A percentile compares a stretch with the other conserved stretches of the same genome.
Conservation (phyloP, 2,113 vertebrate genomes). For the rat (Rattus norvegicus) region DNA sequence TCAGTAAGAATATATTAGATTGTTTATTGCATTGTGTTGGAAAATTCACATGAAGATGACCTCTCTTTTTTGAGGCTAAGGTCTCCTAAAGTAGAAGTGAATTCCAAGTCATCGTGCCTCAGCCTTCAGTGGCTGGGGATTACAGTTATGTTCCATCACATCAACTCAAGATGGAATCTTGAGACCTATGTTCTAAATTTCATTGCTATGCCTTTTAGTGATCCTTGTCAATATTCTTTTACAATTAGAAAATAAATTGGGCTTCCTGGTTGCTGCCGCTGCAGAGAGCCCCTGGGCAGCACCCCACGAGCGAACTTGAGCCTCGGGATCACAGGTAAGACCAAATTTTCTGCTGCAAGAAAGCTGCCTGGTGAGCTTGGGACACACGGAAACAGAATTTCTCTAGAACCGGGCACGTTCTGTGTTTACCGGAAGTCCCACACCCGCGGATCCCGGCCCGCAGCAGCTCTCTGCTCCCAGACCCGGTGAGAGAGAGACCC, state of each 20-base stretch:
- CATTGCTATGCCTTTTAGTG: constrained; percentile 29
- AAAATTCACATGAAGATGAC: neutral
- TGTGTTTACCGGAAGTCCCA: too few species aligned
- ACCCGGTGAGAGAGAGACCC: too few species aligned
- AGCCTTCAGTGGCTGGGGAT: neutral
- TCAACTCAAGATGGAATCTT: neutral
- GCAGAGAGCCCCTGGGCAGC: too few species aligned
- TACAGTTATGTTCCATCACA: neutral
- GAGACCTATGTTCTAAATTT: constrained; percentile 2
- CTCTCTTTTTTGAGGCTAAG: neutral
- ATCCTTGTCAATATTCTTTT: constrained; percentile 56
- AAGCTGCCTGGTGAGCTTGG: too few species aligned
- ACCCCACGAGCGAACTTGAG: too few species aligned
- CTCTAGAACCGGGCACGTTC: too few species aligned
- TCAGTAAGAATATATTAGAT: neutral
- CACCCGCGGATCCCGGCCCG: too few species aligned
- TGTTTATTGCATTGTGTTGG: neutral
- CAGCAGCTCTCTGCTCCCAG: too few species aligned
- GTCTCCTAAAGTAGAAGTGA: neutral
- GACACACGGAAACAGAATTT: too few species aligned
- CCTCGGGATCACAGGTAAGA: too few species aligned
- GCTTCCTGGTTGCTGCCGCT: too few species aligned
- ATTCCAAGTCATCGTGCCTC: neutral
- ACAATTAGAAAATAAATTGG: constrained; percentile 60
- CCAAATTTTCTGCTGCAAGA: too few species aligned